Evolutionary conservation across 1,140 invertebrate genomes (phyloP).

Genomic region (Platorchestia sp.): DNA sequence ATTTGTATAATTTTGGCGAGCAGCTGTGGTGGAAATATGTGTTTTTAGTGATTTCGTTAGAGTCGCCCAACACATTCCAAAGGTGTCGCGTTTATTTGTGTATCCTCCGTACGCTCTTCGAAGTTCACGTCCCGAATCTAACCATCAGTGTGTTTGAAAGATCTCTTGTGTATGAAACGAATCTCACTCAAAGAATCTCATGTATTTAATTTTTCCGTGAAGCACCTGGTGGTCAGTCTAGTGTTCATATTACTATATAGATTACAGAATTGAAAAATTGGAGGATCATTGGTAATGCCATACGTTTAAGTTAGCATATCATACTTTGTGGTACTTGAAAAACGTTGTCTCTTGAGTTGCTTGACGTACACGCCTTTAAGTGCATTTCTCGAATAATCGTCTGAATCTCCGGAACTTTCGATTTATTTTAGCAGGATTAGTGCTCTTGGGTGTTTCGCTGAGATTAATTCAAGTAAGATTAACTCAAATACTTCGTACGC

Average conservation of each 20-base stretch:
- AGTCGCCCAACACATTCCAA: slow-evolving; percentile 2
- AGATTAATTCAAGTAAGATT: neutral
- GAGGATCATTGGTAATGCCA: neutral
- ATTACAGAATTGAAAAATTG: neutral
- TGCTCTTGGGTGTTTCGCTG: neutral
- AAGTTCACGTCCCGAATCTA: neutral
- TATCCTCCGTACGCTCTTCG: neutral
- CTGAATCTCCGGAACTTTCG: neutral
- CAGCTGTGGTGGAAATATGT: neutral
- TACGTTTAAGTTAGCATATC: neutral
- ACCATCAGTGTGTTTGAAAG: neutral
- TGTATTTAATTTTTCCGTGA: neutral
- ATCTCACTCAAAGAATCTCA: slow-evolving; percentile 23
- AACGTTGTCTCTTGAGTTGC: neutral
- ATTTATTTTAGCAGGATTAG: neutral
- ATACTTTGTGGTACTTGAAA: neutral
- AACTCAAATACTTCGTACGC: neutral
- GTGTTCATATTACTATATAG: neutral
- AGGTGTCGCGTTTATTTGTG: neutral
- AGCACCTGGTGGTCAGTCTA: neutral
- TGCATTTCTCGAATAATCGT: neutral
- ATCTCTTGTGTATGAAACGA: neutral
- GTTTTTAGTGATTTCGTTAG: neutral
- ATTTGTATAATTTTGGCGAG: slow-evolving; percentile 17
- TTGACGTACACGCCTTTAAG: neutral